phyloP scores from a whole-genome alignment of 2,113 vertebrate genomes.

The Atractosteus spatula region DNA sequence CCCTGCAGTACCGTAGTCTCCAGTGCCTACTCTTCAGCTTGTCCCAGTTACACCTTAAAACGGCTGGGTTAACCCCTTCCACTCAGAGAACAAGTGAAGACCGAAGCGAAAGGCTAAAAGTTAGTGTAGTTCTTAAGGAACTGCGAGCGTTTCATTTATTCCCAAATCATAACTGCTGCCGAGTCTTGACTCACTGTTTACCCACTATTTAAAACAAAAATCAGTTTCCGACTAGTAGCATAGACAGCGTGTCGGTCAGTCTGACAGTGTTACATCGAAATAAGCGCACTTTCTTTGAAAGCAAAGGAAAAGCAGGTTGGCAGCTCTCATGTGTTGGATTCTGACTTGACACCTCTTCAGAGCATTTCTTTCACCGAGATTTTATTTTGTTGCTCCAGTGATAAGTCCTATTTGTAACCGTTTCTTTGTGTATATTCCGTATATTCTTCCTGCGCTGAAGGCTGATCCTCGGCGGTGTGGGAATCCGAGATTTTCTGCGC shows the following conservation, averaged over 20 bases:
- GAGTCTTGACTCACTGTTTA: neutral
- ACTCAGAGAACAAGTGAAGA: neutral
- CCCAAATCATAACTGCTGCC: neutral
- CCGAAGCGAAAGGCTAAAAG: neutral
- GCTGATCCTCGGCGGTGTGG: neutral
- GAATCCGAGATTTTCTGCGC: conserved; percentile 1
- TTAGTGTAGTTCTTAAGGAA: neutral
- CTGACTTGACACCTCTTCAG: too few relatives aligned
- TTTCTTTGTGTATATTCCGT: neutral
- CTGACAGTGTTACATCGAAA: neutral
- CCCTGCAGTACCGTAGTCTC: neutral
- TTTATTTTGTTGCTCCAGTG: too few relatives aligned
- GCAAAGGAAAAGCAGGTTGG: too few relatives aligned
- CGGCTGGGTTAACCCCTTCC: neutral
- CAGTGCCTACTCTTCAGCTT: neutral
- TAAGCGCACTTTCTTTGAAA: too few relatives aligned
- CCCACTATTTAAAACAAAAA: neutral
- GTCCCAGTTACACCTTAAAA: neutral
- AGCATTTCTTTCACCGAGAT: too few relatives aligned
- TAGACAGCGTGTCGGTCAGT: neutral
- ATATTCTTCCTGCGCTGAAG: neutral
- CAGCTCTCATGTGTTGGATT: too few relatives aligned
- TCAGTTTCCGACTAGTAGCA: neutral
- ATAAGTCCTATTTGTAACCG: neutral
- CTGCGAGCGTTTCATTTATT: neutral